Evolutionary conservation across 2,888 invertebrate species (phyloP), one percentile per base, ranked within the genome.

Genomic region (Eupsilia transversa): DNA sequence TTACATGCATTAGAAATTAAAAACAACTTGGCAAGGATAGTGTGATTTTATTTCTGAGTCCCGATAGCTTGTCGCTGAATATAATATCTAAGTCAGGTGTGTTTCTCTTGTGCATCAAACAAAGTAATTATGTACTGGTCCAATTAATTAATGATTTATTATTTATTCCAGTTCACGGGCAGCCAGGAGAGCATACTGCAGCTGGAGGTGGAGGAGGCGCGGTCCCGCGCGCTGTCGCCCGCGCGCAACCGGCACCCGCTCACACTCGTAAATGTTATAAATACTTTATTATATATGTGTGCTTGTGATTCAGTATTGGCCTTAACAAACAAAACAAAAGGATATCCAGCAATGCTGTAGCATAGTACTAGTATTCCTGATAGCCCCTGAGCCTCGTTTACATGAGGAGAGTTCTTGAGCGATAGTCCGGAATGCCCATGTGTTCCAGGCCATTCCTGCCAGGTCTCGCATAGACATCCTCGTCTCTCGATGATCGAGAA

Each of bases 111-210:
- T 38, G 38, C 10, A 38, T 38, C 38, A 38, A 10, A 38, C 38
- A 38, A 38, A 1, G 52, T 52, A 52, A 52, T 52, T n/a, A 12
- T 54, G 10, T 33, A 20, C 27, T n/a, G 6, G 33, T 27, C 20
- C 49, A 43, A n/a, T 30, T 9, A 38, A 52, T 20, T 1, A 30
- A 43, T 0, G 2, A 10, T 17, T 17, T 20, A 20, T 33, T 3
- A 0, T n/a, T 2, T 27, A 27, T n/a, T 80, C 7, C 95, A 98
- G 98, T 98, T 98, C 94, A 97, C 98, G 65, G 98, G 98, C 87
- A 98, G 98, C 91, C 98, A 98, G 92, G 98, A 98, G 94, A 98
- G 98, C 92, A 98, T 98, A 85, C 95, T 98, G 74, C 98, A 98
- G 93, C 95, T 98, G 88, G 98, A 98, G 82, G 96, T 97, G 79